A percentile compares a stretch with the other conserved stretches of the same genome.
These are phyloP conservation scores for Byasa hedistus DNA, from an alignment of 2,888 invertebrate genomes.

Conservation along the genomic window DNA sequence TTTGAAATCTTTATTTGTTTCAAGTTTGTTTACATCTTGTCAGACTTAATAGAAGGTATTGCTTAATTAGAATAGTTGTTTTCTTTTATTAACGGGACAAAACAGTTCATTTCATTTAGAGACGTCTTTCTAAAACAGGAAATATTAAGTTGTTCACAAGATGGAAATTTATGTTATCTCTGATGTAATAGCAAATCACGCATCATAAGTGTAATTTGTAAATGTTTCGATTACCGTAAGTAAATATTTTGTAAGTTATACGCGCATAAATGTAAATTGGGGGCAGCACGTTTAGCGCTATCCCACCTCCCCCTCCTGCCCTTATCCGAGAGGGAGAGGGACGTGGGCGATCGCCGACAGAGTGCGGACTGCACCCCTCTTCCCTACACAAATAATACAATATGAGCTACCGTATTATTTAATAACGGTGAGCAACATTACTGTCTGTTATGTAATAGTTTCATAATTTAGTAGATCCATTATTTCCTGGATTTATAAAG, in stretches of 20 bases:
- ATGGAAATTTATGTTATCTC: background rate
- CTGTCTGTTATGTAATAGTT: background rate
- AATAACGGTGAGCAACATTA: slow-evolving; percentile 4
- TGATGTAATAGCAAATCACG: background rate
- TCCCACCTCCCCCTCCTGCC: background rate
- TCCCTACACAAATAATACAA: slow-evolving; percentile 17
- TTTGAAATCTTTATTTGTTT: too few relatives aligned
- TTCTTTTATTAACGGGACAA: too few relatives aligned
- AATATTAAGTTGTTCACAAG: background rate
- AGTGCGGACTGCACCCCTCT: slow-evolving; percentile 5
- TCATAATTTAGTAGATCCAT: slow-evolving; percentile 1
- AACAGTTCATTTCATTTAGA: background rate
- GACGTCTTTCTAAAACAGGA: background rate
- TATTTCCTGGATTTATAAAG: background rate
- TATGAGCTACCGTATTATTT: background rate
- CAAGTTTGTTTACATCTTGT: too few relatives aligned
- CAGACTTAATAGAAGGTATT: too few relatives aligned
- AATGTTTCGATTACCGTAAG: slow-evolving; percentile 6
- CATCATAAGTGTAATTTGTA: background rate
- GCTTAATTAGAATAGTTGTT: too few relatives aligned
- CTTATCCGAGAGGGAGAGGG: background rate
- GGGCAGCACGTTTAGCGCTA: slow-evolving; percentile 15
- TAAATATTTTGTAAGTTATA: slow-evolving; percentile 14
- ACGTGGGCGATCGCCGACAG: background rate
- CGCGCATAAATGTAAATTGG: slow-evolving; percentile 17